Base-by-base conservation (phyloP, 2,797 vertebrate genomes). In the Cuculus canorus region DNA sequence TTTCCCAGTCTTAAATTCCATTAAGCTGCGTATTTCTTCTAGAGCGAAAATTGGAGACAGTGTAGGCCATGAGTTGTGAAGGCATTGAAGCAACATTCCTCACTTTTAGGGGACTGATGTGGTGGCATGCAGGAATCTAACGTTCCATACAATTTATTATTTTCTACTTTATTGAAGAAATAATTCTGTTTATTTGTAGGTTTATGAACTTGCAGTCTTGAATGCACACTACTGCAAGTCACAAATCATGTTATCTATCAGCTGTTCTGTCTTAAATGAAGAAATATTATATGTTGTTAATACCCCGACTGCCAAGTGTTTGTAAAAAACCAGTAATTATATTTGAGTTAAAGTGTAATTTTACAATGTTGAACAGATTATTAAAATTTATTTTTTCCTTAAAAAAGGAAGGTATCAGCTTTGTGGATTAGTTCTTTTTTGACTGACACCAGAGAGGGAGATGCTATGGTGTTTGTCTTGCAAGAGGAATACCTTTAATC, bases 161-260 rank as follows among this genome's bases (percentile, higher is more conserved):
- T 94, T 96, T 90, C 66, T 9, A 54, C 47, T 92, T 96, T 71
- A 70, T 28, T 88, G 66, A 90, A 71, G 85, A 86, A 88, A 90
- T 77, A 92, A 86, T 92, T 95, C 45, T 86, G 24, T 59, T 94
- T 71, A 35, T 87, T 39, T 65, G 16, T 52, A 77, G 33, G 57
- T 82, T 91, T 91, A 86, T 72, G 72, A 91, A 88, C 59, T 72
- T 87, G 54, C 35, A 76, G n/a, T 77, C 48, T 65, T 88, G 70
- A 77, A 71, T 73, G 28, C 4, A 37, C 13, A 14, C n/a, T 63
- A 35, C 17, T 77, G 4, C 19, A 82, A 23, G 37, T 56, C 70
- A 64, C 35, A 84, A 70, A 77, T 82, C 13, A 18, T 92, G 90
- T 80, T 68, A 24, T 90, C 17, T 86, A 11, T 72, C 12, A 5